Evolutionary conservation across 2,888 invertebrate species (phyloP).

Genomic region (Lagria hirta): DNA sequence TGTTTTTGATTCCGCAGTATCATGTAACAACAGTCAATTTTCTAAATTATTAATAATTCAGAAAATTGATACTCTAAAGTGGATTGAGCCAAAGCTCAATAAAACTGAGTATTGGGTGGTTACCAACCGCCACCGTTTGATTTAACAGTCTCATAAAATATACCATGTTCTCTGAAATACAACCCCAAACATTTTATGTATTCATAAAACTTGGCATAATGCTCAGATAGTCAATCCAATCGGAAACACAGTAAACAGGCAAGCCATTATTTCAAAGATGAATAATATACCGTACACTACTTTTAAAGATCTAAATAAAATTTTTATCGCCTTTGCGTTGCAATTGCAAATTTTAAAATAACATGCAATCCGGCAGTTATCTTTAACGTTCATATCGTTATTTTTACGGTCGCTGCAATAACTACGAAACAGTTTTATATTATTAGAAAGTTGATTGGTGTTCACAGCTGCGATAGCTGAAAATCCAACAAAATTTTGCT

Average conservation of each 20-base stretch:
- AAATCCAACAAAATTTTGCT: too few relatives aligned
- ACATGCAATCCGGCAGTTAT: conserved; percentile 19
- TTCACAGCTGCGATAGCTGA: conserved; percentile 7
- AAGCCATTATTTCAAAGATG: conserved; percentile 1
- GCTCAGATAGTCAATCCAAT: too few relatives aligned
- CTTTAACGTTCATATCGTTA: conserved; percentile 18
- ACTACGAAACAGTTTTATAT: conserved; percentile 14
- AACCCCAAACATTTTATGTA: conserved; percentile 10
- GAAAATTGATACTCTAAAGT: too few relatives aligned
- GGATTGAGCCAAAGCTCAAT: too few relatives aligned
- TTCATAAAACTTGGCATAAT: conserved; percentile 15
- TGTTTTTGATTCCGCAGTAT: too few relatives aligned
- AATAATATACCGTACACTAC: conserved; percentile 7
- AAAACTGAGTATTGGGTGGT: conserved; percentile 16
- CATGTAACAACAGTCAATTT: too few relatives aligned
- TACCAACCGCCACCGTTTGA: conserved; percentile 16
- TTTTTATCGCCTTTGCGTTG: not conserved
- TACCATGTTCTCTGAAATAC: conserved; percentile 14
- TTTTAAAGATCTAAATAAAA: conserved; percentile 6
- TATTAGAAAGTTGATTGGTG: conserved; percentile 4
- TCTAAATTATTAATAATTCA: too few relatives aligned
- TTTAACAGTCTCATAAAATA: conserved; percentile 20
- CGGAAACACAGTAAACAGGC: conserved; percentile 1
- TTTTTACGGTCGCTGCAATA: conserved; percentile 15
- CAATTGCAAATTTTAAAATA: conserved; percentile 15